Evolutionary conservation across 2,797 vertebrate genomes (phyloP), one percentile per base, ranked within the genome.

Genomic region (Anabacerthia variegaticeps): DNA sequence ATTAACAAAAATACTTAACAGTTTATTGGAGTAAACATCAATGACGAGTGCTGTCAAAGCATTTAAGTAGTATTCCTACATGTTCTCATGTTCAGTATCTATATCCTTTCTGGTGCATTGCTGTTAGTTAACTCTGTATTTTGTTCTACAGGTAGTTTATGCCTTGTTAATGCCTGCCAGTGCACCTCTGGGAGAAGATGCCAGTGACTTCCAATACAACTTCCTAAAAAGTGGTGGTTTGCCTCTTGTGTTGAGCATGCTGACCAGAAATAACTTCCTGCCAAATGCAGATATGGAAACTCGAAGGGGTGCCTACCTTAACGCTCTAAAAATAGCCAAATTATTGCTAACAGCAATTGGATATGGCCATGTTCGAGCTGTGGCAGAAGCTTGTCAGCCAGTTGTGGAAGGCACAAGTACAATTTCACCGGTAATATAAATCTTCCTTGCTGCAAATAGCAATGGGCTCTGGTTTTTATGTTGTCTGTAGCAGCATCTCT

Each of bases 91-190:
- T 78, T 82, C 23, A 55, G 4, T 61, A 32, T 41, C 19, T 76
- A 0, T 52, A 10, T 66, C 54, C 21, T 21, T 32, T 32, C 32
- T 51, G 48, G 12, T 66, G 13, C 28, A 34, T 63, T 89, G 75
- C 58, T 73, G 23, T 67, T 74, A 18, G 5, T 54, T 93, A 95
- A 95, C 28, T 62, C 44, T 66, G 1, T 65, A 4, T 82, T 92
- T 66, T 81, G 77, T 92, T 90, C 69, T 94, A 2, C 94, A 99
- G 99, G 99, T 99, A 97, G 99, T 99, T 90, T 99, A 99, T 98
- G 99, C 99, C 97, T 98, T 99, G 98, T 98, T 99, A 97, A 99
- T 99, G 99, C 99, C 99, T 96, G 99, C 99, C 97, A 99, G 99
- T 96, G 99, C 99, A 97, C 99, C 99, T 78, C 97, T 99, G 96